Evolutionary conservation across 2,113 vertebrate species (phyloP).

Genomic region (Taxidea taxus): DNA sequence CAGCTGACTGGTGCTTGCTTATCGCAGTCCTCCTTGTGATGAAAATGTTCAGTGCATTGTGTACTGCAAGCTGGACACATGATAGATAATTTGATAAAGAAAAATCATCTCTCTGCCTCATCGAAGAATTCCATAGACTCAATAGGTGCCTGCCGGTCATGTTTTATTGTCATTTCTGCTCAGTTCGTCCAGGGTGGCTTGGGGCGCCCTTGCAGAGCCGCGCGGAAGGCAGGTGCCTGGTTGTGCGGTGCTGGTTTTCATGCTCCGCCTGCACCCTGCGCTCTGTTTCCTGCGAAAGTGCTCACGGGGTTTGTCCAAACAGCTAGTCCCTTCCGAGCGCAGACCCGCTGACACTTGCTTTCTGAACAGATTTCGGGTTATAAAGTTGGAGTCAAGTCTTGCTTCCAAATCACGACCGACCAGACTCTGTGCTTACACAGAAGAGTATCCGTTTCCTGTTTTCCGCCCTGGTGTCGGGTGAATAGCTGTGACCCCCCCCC

Average conservation of each 20-base stretch:
- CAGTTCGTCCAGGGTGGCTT: rapidly evolving
- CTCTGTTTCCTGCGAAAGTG: not conserved
- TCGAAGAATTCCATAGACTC: not conserved
- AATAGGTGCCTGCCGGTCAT: rapidly evolving
- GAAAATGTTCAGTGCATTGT: not conserved
- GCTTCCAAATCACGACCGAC: not conserved
- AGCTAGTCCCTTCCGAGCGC: not conserved
- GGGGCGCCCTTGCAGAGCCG: rapidly evolving
- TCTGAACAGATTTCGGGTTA: not conserved
- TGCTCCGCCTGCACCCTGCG: not conserved
- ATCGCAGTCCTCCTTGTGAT: not conserved
- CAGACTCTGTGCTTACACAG: not conserved
- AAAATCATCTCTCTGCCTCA: not conserved
- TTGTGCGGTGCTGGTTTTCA: rapidly evolving
- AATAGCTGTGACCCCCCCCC: not conserved
- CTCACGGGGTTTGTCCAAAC: not conserved
- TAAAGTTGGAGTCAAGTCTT: not conserved
- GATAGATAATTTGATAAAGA: not conserved
- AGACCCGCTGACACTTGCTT: not conserved
- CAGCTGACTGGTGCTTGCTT: not conserved
- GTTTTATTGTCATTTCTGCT: not conserved
- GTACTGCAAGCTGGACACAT: not conserved
- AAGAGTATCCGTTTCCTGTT: slow-evolving; percentile 54
- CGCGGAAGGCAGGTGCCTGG: not conserved
- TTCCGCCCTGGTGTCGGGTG: slow-evolving; percentile 7